Evolutionary conservation across 2,797 vertebrate genomes (phyloP).

Genomic region (Philypnodon macrostomus): DNA sequence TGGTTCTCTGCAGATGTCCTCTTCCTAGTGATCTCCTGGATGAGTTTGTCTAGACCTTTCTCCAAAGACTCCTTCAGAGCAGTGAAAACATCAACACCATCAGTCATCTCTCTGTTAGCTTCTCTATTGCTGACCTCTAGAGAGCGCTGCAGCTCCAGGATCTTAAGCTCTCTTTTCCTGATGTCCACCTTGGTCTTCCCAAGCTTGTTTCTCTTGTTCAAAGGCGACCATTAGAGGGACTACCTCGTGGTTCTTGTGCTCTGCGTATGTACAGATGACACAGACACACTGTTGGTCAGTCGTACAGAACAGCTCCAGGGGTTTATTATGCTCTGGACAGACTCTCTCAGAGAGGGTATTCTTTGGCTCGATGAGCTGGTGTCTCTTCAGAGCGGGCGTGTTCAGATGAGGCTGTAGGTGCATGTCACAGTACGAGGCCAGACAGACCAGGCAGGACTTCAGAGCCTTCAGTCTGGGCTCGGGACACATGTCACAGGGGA

Average conservation of each 20-base stretch:
- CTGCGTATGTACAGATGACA: too few relatives aligned
- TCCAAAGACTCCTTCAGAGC: slow-evolving; percentile 10
- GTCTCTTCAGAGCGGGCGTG: neutral
- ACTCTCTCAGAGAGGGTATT: slow-evolving; percentile 13
- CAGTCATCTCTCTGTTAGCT: slow-evolving; percentile 6
- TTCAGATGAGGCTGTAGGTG: slow-evolving; percentile 34
- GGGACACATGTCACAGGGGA: slow-evolving; percentile 19
- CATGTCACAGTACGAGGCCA: slow-evolving; percentile 22
- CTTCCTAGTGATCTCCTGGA: neutral
- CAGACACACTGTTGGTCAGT: neutral
- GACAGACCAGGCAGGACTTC: slow-evolving; percentile 26
- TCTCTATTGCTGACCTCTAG: slow-evolving; percentile 11
- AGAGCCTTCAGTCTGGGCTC: slow-evolving; percentile 23
- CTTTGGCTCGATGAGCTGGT: slow-evolving; percentile 20
- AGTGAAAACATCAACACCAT: slow-evolving; percentile 3
- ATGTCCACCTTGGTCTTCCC: slow-evolving; percentile 26
- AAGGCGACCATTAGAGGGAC: neutral
- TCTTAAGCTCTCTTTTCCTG: slow-evolving; percentile 3
- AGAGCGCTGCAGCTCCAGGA: slow-evolving; percentile 11
- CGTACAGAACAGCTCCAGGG: slow-evolving; percentile 23
- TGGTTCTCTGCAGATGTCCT: slow-evolving; percentile 5
- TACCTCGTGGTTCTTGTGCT: too few relatives aligned
- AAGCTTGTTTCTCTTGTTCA: too few relatives aligned
- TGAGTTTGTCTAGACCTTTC: slow-evolving; percentile 10
- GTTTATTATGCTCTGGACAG: slow-evolving; percentile 10